A percentile compares a stretch with the other conserved stretches of the same genome.
phyloP scores from a whole-genome alignment of 2,888 invertebrate species.

The Oxyteleia sp. region DNA sequence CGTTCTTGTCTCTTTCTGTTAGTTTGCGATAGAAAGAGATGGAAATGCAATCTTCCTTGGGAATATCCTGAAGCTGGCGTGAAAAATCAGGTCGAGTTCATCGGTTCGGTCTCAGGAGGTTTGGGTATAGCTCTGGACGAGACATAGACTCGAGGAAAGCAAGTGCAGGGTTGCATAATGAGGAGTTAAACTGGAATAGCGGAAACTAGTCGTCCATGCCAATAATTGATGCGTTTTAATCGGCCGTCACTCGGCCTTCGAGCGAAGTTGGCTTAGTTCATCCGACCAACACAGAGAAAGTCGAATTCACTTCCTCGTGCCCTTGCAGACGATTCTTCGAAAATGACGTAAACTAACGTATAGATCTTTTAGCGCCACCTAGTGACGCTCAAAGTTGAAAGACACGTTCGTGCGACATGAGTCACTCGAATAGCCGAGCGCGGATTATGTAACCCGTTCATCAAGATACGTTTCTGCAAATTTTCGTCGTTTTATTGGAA shows the following conservation, averaged over 20 bases:
- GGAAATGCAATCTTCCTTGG: too few species aligned
- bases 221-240: constrained; percentile 83
- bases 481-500: background rate
- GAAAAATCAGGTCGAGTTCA: too few species aligned
- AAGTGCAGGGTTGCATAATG: constrained; percentile 78
- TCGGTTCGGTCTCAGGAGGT: background rate
- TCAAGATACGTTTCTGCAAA: constrained; percentile 16
- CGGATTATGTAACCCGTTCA: constrained; percentile 21
- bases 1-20: too few species aligned
- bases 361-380: constrained; percentile 20
- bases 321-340: constrained; percentile 46
- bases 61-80: too few species aligned
- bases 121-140: background rate
- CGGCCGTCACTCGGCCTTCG: constrained; percentile 81
- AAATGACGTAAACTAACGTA: constrained; percentile 24
- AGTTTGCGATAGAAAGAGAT: too few species aligned
- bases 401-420: constrained; percentile 79
- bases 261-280: constrained; percentile 64
- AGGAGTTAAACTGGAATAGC: constrained; percentile 84
- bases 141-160: constrained; percentile 8
- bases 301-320: constrained; percentile 60
- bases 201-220: constrained; percentile 83
- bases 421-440: constrained; percentile 71
- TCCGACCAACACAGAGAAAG: constrained; percentile 60
- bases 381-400: constrained; percentile 79